Base-by-base conservation (phyloP, 1,140 invertebrate genomes). In the Bicyclus anynana region DNA sequence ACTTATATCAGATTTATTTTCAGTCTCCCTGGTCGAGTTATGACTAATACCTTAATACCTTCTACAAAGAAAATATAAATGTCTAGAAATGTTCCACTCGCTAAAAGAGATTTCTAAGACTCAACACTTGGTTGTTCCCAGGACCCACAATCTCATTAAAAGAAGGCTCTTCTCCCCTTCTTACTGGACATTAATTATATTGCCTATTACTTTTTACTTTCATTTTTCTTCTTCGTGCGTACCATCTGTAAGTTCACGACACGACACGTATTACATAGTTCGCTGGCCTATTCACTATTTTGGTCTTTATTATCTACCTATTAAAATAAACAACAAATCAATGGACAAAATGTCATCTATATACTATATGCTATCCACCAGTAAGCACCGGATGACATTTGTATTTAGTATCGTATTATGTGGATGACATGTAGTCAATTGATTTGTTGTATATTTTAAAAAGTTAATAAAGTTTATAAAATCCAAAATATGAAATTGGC, bases 201-300 rank as follows among this genome's bases (percentile, higher is more conserved):
- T 12, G 40, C 40, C 40, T 44, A 20, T 44, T 44, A 7, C 40
- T 18, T 40, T 20, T 20, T 20, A 44, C 40, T 44, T 44, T 44
- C 12, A 9, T 44, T 20, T 44, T 44, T 44, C 10, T 20, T 18
- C 12, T 21, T 9, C 5, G 13, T 21, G 18, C 5, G 13, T 38
- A 38, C 37, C 37, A 38, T 38, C 16, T 38, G 37, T 38, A 38
- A 16, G 13, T 38, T 38, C 37, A 38, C 37, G 16, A 35, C 10
- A 12, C 4, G 5, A 27, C 4, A 27, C 26, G 26, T 27, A 7
- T 27, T 27, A 27, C 10, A 12, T n/a, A n/a, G n/a, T n/a, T n/a
- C n/a, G n/a, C n/a, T n/a, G n/a, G n/a, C n/a, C n/a, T n/a, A n/a
- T n/a, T n/a, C n/a, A n/a, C n/a, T n/a, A n/a, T n/a, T n/a, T n/a